Base-by-base conservation (phyloP, 2,888 invertebrate species). In the Maniola hyperantus region DNA sequence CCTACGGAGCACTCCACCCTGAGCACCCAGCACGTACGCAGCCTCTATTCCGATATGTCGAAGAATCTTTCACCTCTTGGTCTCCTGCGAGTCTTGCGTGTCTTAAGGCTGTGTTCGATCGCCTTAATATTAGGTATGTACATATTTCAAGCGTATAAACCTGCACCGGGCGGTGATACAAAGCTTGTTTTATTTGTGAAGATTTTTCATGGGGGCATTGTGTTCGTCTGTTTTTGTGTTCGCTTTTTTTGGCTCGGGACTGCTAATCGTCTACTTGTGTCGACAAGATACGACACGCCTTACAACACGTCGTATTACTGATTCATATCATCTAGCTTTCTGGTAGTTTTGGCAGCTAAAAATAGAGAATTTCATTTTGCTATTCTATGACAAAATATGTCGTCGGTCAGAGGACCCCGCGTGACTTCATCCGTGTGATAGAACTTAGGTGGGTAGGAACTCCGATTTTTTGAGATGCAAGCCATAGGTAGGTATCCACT, bases 141-240 rank as follows among this genome's bases (percentile, higher is more conserved):
- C 78, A 79, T 80, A 79, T 81, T 75, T 26, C 75, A 76, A 76
- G 72, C 76, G 75, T 79, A 77, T 72, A 77, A 72, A 70, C 74
- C 76, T 51, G 71, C 72, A 67, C 67, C 71, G 71, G 73, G 72
- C 70, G 77, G 73, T 71, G 74, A 73, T 77, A 75, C 77, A 76
- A 79, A 79, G 76, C 78, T 78, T 77, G 80, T 82, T 84, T 86
- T 87, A 81, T 86, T 86, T 83, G 84, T 82, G 76, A 72, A 77
- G 80, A 85, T 87, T 83, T 84, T 87, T 85, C 86, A 85, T 83
- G 84, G 84, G 79, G 73, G 78, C 79, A 83, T 88, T 87, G 87
- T 87, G 78, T 73, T 75, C 74, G 80, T 74, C 72, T 73, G 75
- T 76, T 81, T 80, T 75, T 78, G 73, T 77, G 63, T 61, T 54